A percentile compares a stretch with the other conserved stretches of the same genome.
Evolutionary conservation across 2,797 vertebrate species (phyloP).

Genomic region (Anguilla obscura): DNA sequence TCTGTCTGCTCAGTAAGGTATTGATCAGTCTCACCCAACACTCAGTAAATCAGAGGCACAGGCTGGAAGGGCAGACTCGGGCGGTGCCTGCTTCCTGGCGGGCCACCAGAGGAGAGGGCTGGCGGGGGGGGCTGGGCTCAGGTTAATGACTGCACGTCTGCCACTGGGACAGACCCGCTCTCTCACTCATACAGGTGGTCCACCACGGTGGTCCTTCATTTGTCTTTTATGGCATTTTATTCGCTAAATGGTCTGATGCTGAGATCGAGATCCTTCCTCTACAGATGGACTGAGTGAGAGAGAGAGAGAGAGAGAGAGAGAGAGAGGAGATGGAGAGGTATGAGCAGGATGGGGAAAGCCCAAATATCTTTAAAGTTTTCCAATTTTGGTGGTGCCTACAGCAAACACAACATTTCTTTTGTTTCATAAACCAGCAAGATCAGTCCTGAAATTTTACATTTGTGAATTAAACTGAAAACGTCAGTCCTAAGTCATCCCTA

Average conservation of each 20-base stretch:
- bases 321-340: neutral
- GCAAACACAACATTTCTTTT: neutral
- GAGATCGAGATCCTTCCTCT: constrained; percentile 32
- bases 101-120: constrained; percentile 63
- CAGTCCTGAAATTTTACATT: neutral
- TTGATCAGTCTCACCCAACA: constrained; percentile 71
- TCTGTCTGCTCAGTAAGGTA: constrained; percentile 57
- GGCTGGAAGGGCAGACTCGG: constrained; percentile 52
- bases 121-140: constrained; percentile 13
- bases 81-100: constrained; percentile 44
- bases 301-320: neutral
- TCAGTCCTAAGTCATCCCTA: neutral
- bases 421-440: neutral
- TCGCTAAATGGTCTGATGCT: constrained; percentile 20
- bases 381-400: neutral
- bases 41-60: constrained; percentile 75
- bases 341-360: neutral
- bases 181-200: constrained; percentile 73
- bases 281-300: neutral
- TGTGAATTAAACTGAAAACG: neutral
- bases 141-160: constrained; percentile 29
- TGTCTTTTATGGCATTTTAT: constrained; percentile 19
- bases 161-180: constrained; percentile 53
- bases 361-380: neutral
- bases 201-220: constrained; percentile 68